These are phyloP conservation scores for Chymomyza procnemis DNA, from an alignment of 2,888 invertebrate species.

Conservation along the genomic window DNA sequence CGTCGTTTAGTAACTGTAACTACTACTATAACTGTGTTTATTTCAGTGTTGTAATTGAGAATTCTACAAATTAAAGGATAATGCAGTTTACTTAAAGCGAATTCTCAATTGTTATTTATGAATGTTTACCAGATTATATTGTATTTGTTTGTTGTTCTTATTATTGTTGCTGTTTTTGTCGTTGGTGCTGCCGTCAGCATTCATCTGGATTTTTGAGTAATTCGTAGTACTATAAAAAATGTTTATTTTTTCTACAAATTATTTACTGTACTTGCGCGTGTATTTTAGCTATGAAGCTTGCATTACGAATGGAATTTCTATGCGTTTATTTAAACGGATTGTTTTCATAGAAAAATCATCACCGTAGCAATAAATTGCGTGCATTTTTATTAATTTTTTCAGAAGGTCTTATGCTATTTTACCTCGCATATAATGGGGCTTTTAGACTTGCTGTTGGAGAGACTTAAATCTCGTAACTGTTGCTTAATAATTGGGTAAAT, in stretches of 20 bases:
- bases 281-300: background rate
- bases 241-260: background rate
- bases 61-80: slow-evolving; percentile 65
- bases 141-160: slow-evolving; percentile 7
- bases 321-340: background rate
- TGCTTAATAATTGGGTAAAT: too few species aligned
- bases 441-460: too few species aligned
- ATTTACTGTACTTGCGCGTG: background rate
- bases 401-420: too few species aligned
- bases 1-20: slow-evolving; percentile 14
- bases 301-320: background rate
- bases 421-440: too few species aligned
- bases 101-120: slow-evolving; percentile 41
- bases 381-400: too few species aligned
- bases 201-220: background rate
- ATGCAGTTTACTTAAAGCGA: slow-evolving; percentile 42
- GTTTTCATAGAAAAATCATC: background rate
- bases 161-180: background rate
- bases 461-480: too few species aligned
- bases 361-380: too few species aligned
- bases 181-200: background rate
- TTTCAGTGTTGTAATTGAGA: slow-evolving; percentile 45
- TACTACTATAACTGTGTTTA: background rate
- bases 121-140: slow-evolving; percentile 3
- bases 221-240: background rate